Percentiles rank a stretch among this genome's conserved stretches.
Conservation (phyloP, 1,140 invertebrate genomes). For the Drosophila suzukii region DNA sequence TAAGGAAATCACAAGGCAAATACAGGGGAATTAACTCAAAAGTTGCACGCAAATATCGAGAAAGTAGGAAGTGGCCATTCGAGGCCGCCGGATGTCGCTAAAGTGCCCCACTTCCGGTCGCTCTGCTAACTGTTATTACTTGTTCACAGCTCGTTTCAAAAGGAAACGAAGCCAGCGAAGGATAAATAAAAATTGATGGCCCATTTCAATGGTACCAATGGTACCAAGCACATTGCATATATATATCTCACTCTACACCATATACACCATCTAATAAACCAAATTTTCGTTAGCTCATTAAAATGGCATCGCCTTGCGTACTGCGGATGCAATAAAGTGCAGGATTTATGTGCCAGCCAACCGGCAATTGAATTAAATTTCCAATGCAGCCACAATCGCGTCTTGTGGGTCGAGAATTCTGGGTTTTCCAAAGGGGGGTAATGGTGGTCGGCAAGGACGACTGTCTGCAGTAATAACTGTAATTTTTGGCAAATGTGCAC, state of each 20-base stretch:
- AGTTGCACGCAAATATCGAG: constrained; percentile 46
- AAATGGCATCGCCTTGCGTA: constrained; percentile 66
- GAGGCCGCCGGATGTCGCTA: constrained; percentile 36
- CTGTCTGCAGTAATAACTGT: constrained; percentile 82
- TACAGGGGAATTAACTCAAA: constrained; percentile 49
- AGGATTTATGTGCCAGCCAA: constrained; percentile 72
- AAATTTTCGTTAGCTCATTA: constrained; percentile 75
- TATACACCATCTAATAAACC: constrained; percentile 53
- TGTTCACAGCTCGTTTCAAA: not conserved
- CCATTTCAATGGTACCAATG: constrained; percentile 12
- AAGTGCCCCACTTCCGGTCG: constrained; percentile 43
- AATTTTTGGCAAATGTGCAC: constrained; percentile 79
- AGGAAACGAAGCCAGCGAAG: not conserved
- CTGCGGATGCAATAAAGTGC: constrained; percentile 80
- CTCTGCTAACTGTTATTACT: constrained; percentile 8
- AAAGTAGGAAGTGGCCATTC: constrained; percentile 24
- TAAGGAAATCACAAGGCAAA: constrained; percentile 49
- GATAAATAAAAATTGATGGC: constrained; percentile 39
- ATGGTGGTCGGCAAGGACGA: constrained; percentile 33
- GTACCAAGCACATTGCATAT: constrained; percentile 2
- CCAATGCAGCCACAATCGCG: constrained; percentile 63
- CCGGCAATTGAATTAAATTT: constrained; percentile 81
- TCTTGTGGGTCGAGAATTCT: constrained; percentile 25
- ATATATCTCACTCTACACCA: constrained; percentile 12
- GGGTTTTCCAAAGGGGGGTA: not conserved